Evolutionary conservation across 1,140 invertebrate genomes (phyloP), one percentile per base, ranked within the genome.

Genomic region (Whitmania pigra): DNA sequence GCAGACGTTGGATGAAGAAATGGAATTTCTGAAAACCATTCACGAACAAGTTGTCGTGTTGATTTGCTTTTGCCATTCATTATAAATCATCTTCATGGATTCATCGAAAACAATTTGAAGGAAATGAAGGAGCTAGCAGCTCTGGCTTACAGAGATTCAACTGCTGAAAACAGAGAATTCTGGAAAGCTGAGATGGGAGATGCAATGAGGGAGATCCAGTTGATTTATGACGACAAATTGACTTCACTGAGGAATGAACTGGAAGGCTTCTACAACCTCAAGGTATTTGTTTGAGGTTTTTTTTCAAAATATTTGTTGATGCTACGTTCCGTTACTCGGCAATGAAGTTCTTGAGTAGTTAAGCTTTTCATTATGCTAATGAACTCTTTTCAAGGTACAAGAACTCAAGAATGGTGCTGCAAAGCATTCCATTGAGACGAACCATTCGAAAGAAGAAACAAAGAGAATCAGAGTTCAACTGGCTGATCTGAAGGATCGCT

Each of bases 101-200:
- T 63, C 22, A 15, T 25, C 22, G 18, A 15, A 25, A 13, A 71
- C 43, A 71, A 63, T 72, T 71, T 73, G 25, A 74, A 84, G 81
- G 84, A 85, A 76, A 79, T 85, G 72, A 85, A 85, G 78, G 84
- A 85, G 74, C 78, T 85, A 18, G 81, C 83, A 27, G 84, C 84
- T 53, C 79, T 85, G 53, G 80, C 80, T 71, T 79, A 83, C 80
- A 72, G 83, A 73, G 74, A 73, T 72, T 71, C 69, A 20, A 73
- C 72, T 25, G 49, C 55, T 53, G 73, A 74, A 54, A 75, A 73
- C 69, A 55, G 73, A n/a, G 73, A 74, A 67, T 73, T 71, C 74
- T 74, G 73, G 74, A 75, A 75, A 60, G 67, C 53, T 49, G 72
- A 75, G 66, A 67, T 75, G 69, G 55, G 53, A 11, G 18, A 71